phyloP scores from a whole-genome alignment of 2,888 invertebrate species.

The Piscicola geometra region DNA sequence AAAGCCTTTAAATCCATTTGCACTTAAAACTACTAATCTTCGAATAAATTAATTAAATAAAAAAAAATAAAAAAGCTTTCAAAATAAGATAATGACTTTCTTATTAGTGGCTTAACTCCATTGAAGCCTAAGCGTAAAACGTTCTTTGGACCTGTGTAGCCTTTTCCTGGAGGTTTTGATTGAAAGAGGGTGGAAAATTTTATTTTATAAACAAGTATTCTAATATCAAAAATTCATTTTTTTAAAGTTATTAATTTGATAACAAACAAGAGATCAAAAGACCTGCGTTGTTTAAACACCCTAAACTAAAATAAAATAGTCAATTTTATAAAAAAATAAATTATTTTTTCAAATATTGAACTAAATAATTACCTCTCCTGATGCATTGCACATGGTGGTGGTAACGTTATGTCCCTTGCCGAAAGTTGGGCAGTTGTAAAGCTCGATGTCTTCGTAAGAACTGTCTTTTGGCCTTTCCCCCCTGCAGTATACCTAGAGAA shows the following conservation, averaged over 20 bases:
- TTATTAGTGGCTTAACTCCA: no score
- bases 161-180: conserved; percentile 53
- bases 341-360: background rate
- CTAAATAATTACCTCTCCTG: conserved; percentile 53
- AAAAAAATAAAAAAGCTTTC: no score
- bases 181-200: no score
- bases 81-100: no score
- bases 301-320: no score
- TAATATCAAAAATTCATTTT: conserved; percentile 1
- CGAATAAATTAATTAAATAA: no score
- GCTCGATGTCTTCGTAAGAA: conserved; percentile 31
- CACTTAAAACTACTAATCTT: no score
- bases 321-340: background rate
- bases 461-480: conserved; percentile 1
- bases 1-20: no score
- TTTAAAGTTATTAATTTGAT: background rate
- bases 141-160: conserved; percentile 60
- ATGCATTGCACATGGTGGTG: conserved; percentile 57
- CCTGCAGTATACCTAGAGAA: conserved; percentile 53
- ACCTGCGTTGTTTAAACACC: background rate
- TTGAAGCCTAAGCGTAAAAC: conserved; percentile 48
- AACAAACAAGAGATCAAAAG: background rate
- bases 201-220: background rate
- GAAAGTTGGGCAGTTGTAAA: conserved; percentile 44
- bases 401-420: conserved; percentile 58